These are phyloP conservation scores for Coenonympha glycerion DNA, from an alignment of 2,888 invertebrate species.

Conservation along the genomic window DNA sequence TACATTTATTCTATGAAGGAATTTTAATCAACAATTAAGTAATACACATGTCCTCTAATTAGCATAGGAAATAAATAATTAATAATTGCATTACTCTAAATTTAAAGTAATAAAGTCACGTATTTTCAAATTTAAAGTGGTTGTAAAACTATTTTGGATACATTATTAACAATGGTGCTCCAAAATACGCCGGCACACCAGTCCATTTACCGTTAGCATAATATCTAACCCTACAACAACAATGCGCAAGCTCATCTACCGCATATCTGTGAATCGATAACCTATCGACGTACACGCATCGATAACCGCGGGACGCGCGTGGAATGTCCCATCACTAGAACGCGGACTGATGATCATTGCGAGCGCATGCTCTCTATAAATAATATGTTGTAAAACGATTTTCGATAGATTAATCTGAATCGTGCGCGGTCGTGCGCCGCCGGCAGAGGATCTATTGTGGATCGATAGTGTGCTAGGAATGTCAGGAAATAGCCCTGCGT, in stretches of 20 bases:
- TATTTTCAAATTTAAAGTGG: too few species aligned
- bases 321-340: slow-evolving; percentile 57
- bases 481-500: slow-evolving; percentile 39
- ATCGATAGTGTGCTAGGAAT: slow-evolving; percentile 55
- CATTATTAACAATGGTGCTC: too few species aligned
- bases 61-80: too few species aligned
- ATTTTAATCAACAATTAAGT: too few species aligned
- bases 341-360: slow-evolving; percentile 75
- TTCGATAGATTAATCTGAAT: slow-evolving; percentile 77
- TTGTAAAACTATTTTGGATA: too few species aligned
- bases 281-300: slow-evolving; percentile 29
- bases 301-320: slow-evolving; percentile 34
- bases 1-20: too few species aligned
- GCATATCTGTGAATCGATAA: slow-evolving; percentile 29
- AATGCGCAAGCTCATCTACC: slow-evolving; percentile 30
- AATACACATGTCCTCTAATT: too few species aligned
- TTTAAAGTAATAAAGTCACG: too few species aligned
- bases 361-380: slow-evolving; percentile 75
- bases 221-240: slow-evolving; percentile 9
- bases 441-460: slow-evolving; percentile 71
- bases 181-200: too few species aligned
- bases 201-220: slow-evolving; percentile 1
- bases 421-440: slow-evolving; percentile 74
- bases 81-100: too few species aligned
- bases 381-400: slow-evolving; percentile 77